Evolutionary conservation across 1,140 invertebrate species (phyloP), one percentile per base, ranked within the genome.

Genomic region (Tetramorium parvispinum): DNA sequence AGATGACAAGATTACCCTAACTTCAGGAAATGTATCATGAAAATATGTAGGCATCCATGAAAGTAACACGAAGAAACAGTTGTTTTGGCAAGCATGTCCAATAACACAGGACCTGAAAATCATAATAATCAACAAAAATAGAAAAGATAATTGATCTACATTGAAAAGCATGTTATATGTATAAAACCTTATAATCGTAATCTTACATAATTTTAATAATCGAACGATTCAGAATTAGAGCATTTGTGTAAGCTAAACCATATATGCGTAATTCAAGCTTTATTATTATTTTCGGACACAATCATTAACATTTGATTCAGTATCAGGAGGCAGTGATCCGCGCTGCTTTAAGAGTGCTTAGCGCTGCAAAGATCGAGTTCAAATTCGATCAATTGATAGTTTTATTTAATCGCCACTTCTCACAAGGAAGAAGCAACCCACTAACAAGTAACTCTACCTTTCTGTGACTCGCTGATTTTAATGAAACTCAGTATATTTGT

Each of bases 31-130:
- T 21, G 96, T 97, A 91, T 98, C 97, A 92, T 97, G 96, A 91
- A 98, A 98, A 93, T 97, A 98, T 43, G 97, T 97, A 63, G 97
- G 97, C 91, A 97, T 95, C 97, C 97, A 98, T 16, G 97, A 97
- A 32, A 97, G 95, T 79, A 97, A 93, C 78, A 97, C 97, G 91
- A 97, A 97, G 93, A 97, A 97, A 88, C 97, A 97, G 94, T 97
- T 97, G 92, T 97, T 97, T 94, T 97, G 96, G 93, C 97, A 97
- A 87, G 97, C 97, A 94, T 98, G 97, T 70, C 97, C 97, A 89
- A 97, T 94, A 3, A 97, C 95, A 88, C 94, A 97, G 89, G 94
- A 97, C 97, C 97, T 97, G 89, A 92, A 96, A 95, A 88, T 75
- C 66, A 88, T 66, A 70, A 68, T 57, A 88, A 66, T 87, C 53